Evolutionary conservation across 2,113 vertebrate species (phyloP), one percentile per base, ranked within the genome.

Genomic region (Paralichthys olivaceus): DNA sequence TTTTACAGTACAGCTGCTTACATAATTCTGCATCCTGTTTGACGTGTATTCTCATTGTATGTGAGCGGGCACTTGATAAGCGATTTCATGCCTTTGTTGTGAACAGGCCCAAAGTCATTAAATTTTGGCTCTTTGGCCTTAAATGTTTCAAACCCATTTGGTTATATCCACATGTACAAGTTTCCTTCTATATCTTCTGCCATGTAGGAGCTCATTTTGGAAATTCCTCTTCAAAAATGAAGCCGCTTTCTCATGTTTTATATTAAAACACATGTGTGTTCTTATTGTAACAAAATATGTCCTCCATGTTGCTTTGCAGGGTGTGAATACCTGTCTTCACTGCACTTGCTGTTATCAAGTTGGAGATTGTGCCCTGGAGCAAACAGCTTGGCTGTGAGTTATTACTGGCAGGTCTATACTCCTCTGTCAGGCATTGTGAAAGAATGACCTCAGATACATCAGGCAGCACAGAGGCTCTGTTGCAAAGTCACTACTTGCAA

Each of bases 401-500:
- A 90, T 89, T 80, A 67, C 77, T 28, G 56, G 76, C 72, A 79
- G 76, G 59, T 79, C 62, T 71, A 54, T 59, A 70, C 75, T 83
- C 86, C 69, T 89, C 81, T 47, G 34, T 81, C 80, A 83, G 80
- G 51, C 66, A 11, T 83, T 80, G 79, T 43, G 55, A 88, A 87
- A 77, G 63, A 87, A 79, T 79, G 84, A 86, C 88, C 85, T 90
- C 87, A 66, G 63, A 84, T 75, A 68, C 77, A 81, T 86, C 85
- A 83, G 65, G 64, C 61, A 51, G 84, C 25, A 49, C 28, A 8
- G 65, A 17, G 57, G 71, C 73, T 83, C 79, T 70, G 77, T 81
- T 85, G 81, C 87, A 86, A 90, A 89, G 84, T 86, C 80, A 83
- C 83, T 79, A 75, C 87, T 90, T 85, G 84, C 85, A 70, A 85